Base-by-base conservation (phyloP, 2,888 invertebrate species). In the Meloe dianella region DNA sequence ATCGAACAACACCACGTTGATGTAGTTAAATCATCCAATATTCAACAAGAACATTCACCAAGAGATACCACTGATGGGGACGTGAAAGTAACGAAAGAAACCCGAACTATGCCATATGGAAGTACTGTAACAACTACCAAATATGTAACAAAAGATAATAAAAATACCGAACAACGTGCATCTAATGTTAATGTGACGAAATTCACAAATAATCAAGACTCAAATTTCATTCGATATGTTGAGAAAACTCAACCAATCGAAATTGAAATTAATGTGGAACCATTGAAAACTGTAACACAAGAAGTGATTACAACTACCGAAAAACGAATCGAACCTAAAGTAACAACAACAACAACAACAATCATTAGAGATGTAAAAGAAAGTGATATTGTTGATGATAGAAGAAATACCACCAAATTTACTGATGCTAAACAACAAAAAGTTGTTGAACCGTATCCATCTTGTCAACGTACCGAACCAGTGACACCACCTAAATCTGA, bases 91-190 rank as follows among this genome's bases (percentile, higher is more conserved):
- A 87, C 89, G 8, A 89, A 89, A 14, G 91, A 91, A 74, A 91
- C 90, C 0, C 87, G 89, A 73, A 87, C 88, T 58, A 81, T 90
- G 54, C 88, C 89, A 0, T 91, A 90, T 76, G 91, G 91, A 17
- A 89, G 89, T 1, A 86, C 86, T 51, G 88, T 91, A 1, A 91
- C 90, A 17, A 90, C 89, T 68, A 90, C 90, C 22, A 87, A 87
- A 56, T 88, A 89, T 47, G 91, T 91, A 78, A 89, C 89, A 38
- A 85, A 83, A 64, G 81, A 80, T 17, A 75, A 73, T 10, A 72
- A 58, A 38, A 66, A 22, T 20, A 59, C 17, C 8, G 29, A 64
- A n/a, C 64, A 64, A 41, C 17, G 29, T 3, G n/a, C 41, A 5
- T 17, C 41, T 5, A 32, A 32, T 7, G 32, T 32, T 32, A 10